Evolutionary conservation across 2,797 vertebrate genomes (phyloP).

Genomic region (Hirundo rustica): DNA sequence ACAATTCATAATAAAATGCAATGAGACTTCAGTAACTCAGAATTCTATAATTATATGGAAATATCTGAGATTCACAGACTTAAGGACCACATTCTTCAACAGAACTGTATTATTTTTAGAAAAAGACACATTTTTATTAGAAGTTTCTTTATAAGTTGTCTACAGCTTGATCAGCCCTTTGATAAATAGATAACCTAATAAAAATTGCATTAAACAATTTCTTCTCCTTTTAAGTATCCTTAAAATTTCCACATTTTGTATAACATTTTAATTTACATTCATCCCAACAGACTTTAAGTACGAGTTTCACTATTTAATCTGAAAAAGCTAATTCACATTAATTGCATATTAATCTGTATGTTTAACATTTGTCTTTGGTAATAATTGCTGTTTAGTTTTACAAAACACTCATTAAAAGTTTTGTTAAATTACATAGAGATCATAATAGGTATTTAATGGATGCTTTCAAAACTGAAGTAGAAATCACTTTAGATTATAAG

Average conservation of each 20-base stretch:
- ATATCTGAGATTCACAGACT: not conserved
- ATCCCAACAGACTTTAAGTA: not conserved
- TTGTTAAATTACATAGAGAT: constrained; percentile 74
- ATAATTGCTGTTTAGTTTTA: constrained; percentile 72
- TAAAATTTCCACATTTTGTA: not conserved
- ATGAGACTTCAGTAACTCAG: not conserved
- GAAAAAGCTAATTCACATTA: constrained; percentile 51
- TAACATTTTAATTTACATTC: not conserved
- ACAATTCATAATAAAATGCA: not conserved
- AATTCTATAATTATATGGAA: not conserved
- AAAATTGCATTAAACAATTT: not conserved
- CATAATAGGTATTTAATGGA: constrained; percentile 72
- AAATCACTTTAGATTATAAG: constrained; percentile 75
- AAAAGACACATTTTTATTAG: not conserved
- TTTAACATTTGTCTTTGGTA: constrained; percentile 70
- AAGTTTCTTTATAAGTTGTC: not conserved
- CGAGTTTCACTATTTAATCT: constrained; percentile 49
- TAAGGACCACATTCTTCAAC: not conserved
- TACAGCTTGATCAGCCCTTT: not conserved
- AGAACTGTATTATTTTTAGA: not conserved
- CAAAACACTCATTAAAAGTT: constrained; percentile 71
- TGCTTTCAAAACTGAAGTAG: constrained; percentile 69
- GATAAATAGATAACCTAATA: not conserved
- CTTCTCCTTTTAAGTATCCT: not conserved
- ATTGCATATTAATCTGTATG: constrained; percentile 50